These are phyloP conservation scores for Drosophila flavopinicola DNA, from an alignment of 2,888 invertebrate species.

Conservation along the genomic window DNA sequence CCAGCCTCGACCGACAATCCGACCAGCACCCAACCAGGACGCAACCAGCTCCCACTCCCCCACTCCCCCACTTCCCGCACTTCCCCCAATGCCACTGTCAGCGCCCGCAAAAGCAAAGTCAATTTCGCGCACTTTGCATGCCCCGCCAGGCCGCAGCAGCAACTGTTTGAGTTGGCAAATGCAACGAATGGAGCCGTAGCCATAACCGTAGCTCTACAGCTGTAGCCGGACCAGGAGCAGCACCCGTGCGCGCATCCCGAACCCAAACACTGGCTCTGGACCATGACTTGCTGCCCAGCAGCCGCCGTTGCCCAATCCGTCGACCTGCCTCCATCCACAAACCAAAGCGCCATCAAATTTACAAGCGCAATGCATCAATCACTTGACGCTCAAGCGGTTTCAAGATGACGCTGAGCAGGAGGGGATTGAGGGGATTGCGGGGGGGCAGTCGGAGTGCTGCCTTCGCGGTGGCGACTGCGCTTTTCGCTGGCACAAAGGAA, in stretches of 20 bases:
- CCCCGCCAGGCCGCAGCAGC: conserved; percentile 40
- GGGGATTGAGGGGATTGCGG: not conserved
- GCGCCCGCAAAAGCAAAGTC: conserved; percentile 80
- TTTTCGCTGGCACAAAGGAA: conserved; percentile 52
- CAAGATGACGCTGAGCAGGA: conserved; percentile 35
- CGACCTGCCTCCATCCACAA: conserved; percentile 31
- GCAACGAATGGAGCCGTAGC: conserved; percentile 35
- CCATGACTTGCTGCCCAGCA: conserved; percentile 45
- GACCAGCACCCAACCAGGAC: conserved; percentile 16
- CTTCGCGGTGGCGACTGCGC: conserved; percentile 50
- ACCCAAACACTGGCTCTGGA: conserved; percentile 19
- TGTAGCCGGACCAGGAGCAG: conserved; percentile 35
- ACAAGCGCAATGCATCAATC: conserved; percentile 78
- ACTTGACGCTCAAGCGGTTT: conserved; percentile 64
- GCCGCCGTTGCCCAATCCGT: too few species aligned
- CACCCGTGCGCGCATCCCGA: conserved; percentile 4
- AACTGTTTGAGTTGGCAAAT: conserved; percentile 55
- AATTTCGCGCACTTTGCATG: conserved; percentile 79
- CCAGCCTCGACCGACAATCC: conserved; percentile 1
- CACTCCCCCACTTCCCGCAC: too few species aligned
- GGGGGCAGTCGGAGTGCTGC: conserved; percentile 1
- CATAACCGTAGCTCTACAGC: conserved; percentile 6
- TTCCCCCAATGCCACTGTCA: conserved; percentile 78
- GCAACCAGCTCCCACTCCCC: conserved; percentile 33
- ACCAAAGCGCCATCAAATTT: conserved; percentile 70